A percentile compares a stretch with the other conserved stretches of the same genome.
These are phyloP conservation scores for Amblyopsis rosae DNA, from an alignment of 2,113 vertebrate species.

Conservation along the genomic window DNA sequence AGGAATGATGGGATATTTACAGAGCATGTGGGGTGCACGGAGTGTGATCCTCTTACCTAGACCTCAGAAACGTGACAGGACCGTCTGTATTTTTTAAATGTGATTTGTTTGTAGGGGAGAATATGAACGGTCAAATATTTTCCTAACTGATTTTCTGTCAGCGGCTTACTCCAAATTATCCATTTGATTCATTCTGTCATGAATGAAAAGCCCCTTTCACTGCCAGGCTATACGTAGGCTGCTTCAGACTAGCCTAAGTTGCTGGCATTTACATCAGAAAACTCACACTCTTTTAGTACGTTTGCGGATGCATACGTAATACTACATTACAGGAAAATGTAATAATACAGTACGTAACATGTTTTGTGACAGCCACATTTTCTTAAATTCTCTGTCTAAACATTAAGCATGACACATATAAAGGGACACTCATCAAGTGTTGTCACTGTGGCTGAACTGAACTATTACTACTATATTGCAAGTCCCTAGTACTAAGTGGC, in stretches of 20 bases:
- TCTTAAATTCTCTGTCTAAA: too few relatives aligned
- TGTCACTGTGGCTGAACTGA: too few relatives aligned
- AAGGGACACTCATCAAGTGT: too few relatives aligned
- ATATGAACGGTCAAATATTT: conserved; percentile 66
- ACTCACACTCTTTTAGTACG: background rate
- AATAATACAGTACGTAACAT: too few relatives aligned
- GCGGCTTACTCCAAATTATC: conserved; percentile 67
- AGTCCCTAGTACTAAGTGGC: too few relatives aligned
- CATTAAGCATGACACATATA: too few relatives aligned
- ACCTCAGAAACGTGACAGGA: conserved; percentile 34
- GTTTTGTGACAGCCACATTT: too few relatives aligned
- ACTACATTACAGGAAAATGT: background rate
- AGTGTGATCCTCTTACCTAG: conserved; percentile 7
- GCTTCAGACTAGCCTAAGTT: conserved; percentile 12
- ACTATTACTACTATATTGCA: too few relatives aligned
- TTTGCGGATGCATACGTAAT: conserved; percentile 5
- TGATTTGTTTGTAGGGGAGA: conserved; percentile 51
- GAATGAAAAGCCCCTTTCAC: conserved; percentile 72
- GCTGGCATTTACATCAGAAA: conserved; percentile 26
- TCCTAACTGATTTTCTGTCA: conserved; percentile 73
- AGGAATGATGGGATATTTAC: conserved; percentile 60
- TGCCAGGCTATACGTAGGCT: background rate
- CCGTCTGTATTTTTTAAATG: conserved; percentile 61
- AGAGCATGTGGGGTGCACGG: conserved; percentile 39
- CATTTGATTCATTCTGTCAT: conserved; percentile 62